These are phyloP conservation scores for Andricus grossulariae DNA, from an alignment of 1,140 invertebrate species.

Conservation along the genomic window DNA sequence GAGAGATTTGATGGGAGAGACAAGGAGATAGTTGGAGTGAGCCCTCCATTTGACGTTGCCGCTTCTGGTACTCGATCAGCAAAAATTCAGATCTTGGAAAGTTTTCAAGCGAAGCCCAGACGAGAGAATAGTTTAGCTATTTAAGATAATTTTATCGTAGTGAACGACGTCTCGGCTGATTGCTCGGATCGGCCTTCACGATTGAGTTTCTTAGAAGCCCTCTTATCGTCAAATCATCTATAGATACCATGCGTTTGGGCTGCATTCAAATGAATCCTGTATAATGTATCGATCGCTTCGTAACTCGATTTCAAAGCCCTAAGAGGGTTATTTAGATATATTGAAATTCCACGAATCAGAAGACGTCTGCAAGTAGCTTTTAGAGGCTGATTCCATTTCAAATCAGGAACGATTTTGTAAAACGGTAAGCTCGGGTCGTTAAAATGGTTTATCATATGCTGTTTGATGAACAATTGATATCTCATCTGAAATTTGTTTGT, in stretches of 20 bases:
- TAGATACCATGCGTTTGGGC: neutral
- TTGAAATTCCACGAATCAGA: neutral
- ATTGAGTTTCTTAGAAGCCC: neutral
- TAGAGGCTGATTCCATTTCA: too few species aligned
- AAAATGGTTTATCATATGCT: too few species aligned
- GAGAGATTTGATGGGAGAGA: constrained; percentile 38
- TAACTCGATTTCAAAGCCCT: constrained; percentile 17
- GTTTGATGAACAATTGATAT: too few species aligned
- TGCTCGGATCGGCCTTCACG: constrained; percentile 3
- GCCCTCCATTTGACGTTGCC: constrained; percentile 31
- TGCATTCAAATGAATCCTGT: constrained; percentile 6
- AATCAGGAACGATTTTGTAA: too few species aligned
- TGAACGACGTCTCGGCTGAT: constrained; percentile 29
- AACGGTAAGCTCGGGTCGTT: too few species aligned
- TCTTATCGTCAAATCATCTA: constrained; percentile 27
- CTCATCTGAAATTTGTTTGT: too few species aligned
- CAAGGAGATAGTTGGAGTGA: constrained; percentile 44
- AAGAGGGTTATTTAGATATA: constrained; percentile 16
- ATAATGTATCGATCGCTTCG: constrained; percentile 16
- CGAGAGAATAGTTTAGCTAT: constrained; percentile 23
- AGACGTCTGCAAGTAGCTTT: neutral
- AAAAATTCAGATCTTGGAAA: constrained; percentile 41
- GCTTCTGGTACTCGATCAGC: constrained; percentile 35
- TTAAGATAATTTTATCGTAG: constrained; percentile 30
- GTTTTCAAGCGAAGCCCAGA: constrained; percentile 26